Evolutionary conservation across 2,797 vertebrate genomes (phyloP), one percentile per base, ranked within the genome.

Genomic region (Todus mexicanus): DNA sequence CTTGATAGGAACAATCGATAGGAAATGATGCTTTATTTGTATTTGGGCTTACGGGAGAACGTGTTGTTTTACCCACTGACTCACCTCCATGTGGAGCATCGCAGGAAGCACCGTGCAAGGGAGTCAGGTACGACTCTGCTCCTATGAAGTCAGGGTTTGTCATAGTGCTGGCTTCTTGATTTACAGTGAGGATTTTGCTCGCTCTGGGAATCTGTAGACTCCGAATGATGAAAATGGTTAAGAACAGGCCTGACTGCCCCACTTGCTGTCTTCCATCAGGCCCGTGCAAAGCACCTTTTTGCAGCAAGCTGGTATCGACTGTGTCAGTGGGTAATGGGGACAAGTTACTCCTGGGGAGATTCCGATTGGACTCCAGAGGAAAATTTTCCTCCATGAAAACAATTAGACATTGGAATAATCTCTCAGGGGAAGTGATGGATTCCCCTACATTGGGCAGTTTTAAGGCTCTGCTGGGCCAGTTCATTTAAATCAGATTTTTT

Each of bases 21-120:
- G 92, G 93, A 83, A 94, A 42, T 57, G 12, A 69, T 13, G 78
- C 88, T 93, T 83, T 74, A 54, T 90, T 92, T 85, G 71, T 47
- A 2, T 63, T 54, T 50, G 61, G 64, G 60, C 64, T 66, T 15
- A 35, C 4, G 3, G 89, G 63, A 95, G 88, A 57, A 26, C 25
- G 64, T 87, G 80, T 57, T 75, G 2, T 68, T 66, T n/a, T 45
- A 53, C 51, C 78, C 78, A 33, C 84, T 82, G 88, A 38, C 71
- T 95, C 74, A 65, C 60, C 85, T 74, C 68, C 54, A 22, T 1
- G 64, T 6, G 45, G 37, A 89, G 71, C 83, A 69, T 37, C 54
- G 2, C 66, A 17, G 76, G 64, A 37, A 72, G 15, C 45, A 5
- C 60, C 4, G 0, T 15, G 64, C 13, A 13, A 29, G 45, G 47